Evolutionary conservation across 2,888 invertebrate species (phyloP).

Genomic region (Hypselothyrea guttata): DNA sequence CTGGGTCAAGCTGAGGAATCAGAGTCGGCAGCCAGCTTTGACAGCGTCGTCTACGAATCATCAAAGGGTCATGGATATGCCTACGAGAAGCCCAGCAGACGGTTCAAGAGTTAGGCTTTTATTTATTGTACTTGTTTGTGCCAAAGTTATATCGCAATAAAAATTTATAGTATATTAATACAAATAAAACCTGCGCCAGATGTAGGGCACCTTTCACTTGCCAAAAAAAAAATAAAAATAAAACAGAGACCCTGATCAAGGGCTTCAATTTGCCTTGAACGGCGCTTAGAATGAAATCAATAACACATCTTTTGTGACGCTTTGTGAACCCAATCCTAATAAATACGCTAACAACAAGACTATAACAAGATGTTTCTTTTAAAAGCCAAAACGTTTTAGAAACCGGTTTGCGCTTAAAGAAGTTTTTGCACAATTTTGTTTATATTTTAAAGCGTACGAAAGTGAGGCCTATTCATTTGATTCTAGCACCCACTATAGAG

Average conservation of each 20-base stretch:
- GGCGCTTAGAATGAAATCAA: slow-evolving; percentile 47
- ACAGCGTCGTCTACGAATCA: slow-evolving; percentile 31
- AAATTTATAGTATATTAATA: slow-evolving; percentile 22
- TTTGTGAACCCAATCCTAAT: slow-evolving; percentile 18
- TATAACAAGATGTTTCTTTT: slow-evolving; percentile 3
- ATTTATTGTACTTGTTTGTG: slow-evolving; percentile 29
- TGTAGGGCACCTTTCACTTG: slow-evolving; percentile 52
- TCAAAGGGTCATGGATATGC: slow-evolving; percentile 59
- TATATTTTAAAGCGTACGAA: not conserved
- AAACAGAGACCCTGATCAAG: slow-evolving; percentile 42
- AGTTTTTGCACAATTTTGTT: slow-evolving; percentile 33
- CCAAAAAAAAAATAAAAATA: no score
- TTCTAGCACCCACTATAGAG: slow-evolving; percentile 6
- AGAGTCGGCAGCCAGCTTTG: slow-evolving; percentile 23
- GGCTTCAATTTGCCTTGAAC: slow-evolving; percentile 51
- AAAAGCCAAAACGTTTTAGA: slow-evolving; percentile 2
- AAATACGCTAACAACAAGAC: slow-evolving; percentile 11
- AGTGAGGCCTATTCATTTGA: slow-evolving; percentile 31
- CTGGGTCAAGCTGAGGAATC: slow-evolving; percentile 48
- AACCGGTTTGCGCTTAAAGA: slow-evolving; percentile 35
- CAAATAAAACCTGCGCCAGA: slow-evolving; percentile 16
- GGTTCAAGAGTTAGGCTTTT: slow-evolving; percentile 49
- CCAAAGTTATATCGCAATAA: slow-evolving; percentile 58
- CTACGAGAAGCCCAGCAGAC: slow-evolving; percentile 55
- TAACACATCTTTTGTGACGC: slow-evolving; percentile 16